phyloP scores from a whole-genome alignment of 64 coral and sea anemone species.

The Pachyseris speciosa region DNA sequence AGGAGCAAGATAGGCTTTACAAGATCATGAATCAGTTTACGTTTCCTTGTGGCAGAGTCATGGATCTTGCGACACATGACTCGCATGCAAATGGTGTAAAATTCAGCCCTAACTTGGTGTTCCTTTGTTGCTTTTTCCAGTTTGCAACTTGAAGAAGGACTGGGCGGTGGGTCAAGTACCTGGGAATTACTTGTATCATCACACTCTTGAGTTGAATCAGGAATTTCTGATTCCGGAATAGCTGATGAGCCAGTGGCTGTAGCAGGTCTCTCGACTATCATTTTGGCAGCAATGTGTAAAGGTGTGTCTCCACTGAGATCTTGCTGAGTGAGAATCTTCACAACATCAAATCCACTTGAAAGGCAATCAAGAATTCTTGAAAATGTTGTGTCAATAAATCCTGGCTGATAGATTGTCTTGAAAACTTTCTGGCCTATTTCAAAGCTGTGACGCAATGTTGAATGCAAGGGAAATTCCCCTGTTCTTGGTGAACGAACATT shows the following conservation, averaged over 20 bases:
- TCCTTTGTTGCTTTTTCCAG: not conserved
- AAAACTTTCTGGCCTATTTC: not conserved
- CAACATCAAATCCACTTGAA: not conserved
- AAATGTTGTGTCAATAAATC: not conserved
- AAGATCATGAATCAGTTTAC: not conserved
- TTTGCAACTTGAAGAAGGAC: not conserved
- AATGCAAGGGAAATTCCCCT: constrained; percentile 9
- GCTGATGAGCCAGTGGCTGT: not conserved
- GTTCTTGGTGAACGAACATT: not conserved
- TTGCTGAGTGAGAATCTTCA: not conserved
- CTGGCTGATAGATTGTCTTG: not conserved
- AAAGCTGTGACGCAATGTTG: not conserved
- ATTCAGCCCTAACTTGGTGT: not conserved
- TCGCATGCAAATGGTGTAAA: not conserved
- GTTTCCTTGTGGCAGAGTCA: not conserved
- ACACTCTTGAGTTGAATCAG: constrained; percentile 33
- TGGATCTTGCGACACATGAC: not conserved
- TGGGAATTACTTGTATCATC: not conserved
- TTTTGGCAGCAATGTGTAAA: constrained; percentile 1
- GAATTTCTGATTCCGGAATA: not conserved
- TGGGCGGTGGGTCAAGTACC: no score
- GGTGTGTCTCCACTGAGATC: not conserved
- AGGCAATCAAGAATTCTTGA: not conserved
- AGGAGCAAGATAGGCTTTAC: not conserved
- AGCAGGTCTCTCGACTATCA: not conserved